Percentiles rank a stretch among this genome's conserved stretches.
phyloP scores from a whole-genome alignment of 2,888 invertebrate genomes.

The Epirrita christyi region DNA sequence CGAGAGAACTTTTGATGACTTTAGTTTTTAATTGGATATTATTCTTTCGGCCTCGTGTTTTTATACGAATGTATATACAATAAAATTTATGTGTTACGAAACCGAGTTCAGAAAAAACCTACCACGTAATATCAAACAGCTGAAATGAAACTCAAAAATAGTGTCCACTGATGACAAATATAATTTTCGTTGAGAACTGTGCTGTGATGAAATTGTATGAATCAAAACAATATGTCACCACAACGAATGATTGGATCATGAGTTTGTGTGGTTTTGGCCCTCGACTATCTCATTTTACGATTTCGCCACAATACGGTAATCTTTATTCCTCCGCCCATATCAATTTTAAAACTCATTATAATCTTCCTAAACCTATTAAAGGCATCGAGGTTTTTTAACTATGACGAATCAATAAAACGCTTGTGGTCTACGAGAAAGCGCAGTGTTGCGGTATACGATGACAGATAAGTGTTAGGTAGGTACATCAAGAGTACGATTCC shows the following conservation, averaged over 20 bases:
- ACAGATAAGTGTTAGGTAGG: no score
- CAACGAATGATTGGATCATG: constrained; percentile 41
- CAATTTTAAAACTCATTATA: no score
- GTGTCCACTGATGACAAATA: background rate
- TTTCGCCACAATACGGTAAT: constrained; percentile 10
- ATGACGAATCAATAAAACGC: no score
- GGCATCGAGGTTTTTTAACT: no score
- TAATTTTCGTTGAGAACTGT: background rate
- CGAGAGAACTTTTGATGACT: constrained; percentile 31
- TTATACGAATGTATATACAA: no score
- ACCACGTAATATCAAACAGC: background rate
- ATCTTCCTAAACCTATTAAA: no score
- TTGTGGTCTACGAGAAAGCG: no score
- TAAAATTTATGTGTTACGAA: no score
- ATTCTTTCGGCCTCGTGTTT: constrained; percentile 5
- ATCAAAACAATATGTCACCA: constrained; percentile 51
- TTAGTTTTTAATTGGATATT: constrained; percentile 19
- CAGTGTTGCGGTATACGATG: no score
- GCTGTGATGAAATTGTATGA: constrained; percentile 24
- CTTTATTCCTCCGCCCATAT: background rate
- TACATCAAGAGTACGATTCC: no score
- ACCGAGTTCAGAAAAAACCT: no score
- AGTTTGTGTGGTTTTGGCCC: constrained; percentile 26
- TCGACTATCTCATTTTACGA: constrained; percentile 36
- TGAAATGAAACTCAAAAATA: background rate